Evolutionary conservation across 2,888 invertebrate genomes (phyloP), one percentile per base, ranked within the genome.

Genomic region (Drosophila limbata): DNA sequence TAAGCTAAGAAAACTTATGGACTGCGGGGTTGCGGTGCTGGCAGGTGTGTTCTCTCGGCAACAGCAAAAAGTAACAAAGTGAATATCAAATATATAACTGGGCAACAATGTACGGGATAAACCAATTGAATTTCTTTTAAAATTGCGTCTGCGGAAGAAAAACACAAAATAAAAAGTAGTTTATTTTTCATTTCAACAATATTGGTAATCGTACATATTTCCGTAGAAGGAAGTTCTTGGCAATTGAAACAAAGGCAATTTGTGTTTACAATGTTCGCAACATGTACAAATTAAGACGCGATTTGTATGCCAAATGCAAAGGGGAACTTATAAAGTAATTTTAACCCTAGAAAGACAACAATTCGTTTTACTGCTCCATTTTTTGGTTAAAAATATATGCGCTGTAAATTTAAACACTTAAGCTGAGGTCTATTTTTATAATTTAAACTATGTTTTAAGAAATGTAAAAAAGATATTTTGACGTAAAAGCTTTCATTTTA

Each of bases 281-380:
- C 25, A 66, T 64, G 35, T 47, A 35, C 17, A 45, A 66, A 65
- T 64, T 63, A 51, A 62, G 9, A 59, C 21, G 28, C 55, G 21
- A 77, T 78, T 82, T 86, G 72, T 86, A 78, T 84, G 69, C 82
- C 45, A 50, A 37, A 48, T 6, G 53, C 40, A 8, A 10, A 31
- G 4, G 42, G 9, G 50, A n/a, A 56, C 61, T 67, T 25, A 52
- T 47, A 44, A 69, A 45, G 21, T 42, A 37, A 45, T 64, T 52
- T 82, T 84, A 82, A 77, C 82, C 63, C 87, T 39, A 61, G 33
- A 44, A 66, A 47, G 35, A 17, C 50, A 6, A 2, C 4, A 10
- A 21, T 6, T 28, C 13, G 1, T 25, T 28, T 4, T 48, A 5
- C 35, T 35, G 35, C 13, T 35, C 2, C 11, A 35, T 4, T 13